These are phyloP conservation scores for Chrysolophus pictus DNA, from an alignment of 2,797 vertebrate species.

Conservation along the genomic window DNA sequence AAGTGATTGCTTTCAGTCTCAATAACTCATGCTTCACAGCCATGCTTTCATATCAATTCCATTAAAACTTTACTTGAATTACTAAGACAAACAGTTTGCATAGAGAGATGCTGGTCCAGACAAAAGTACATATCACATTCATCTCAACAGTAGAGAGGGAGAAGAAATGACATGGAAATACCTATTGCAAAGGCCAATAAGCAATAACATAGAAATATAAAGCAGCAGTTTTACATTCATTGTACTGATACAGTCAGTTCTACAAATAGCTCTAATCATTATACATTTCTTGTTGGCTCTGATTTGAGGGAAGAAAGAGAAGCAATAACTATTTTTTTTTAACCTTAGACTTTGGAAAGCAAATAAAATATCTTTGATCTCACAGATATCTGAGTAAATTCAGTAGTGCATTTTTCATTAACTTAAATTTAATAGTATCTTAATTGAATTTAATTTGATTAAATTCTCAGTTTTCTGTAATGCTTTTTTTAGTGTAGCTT, in stretches of 20 bases:
- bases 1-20: conserved; percentile 24
- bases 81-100: conserved; percentile 7
- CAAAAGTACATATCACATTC: not conserved
- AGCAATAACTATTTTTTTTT: not conserved
- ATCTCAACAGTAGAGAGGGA: not conserved
- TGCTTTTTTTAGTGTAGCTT: not conserved
- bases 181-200: not conserved
- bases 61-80: not conserved
- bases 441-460: conserved; percentile 18
- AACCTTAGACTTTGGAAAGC: conserved; percentile 6
- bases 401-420: conserved; percentile 10
- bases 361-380: not conserved
- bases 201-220: not conserved
- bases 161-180: not conserved
- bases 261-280: not conserved
- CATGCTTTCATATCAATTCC: not conserved
- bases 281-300: conserved; percentile 15
- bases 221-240: not conserved
- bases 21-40: not conserved
- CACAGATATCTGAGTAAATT: not conserved
- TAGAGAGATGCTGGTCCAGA: not conserved
- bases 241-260: not conserved
- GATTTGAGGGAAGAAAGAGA: conserved; percentile 1
- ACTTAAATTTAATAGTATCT: conserved; percentile 2
- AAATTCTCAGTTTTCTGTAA: conserved; percentile 1